Evolutionary conservation across 2,797 vertebrate genomes (phyloP).

Genomic region (Coreius guichenoti): DNA sequence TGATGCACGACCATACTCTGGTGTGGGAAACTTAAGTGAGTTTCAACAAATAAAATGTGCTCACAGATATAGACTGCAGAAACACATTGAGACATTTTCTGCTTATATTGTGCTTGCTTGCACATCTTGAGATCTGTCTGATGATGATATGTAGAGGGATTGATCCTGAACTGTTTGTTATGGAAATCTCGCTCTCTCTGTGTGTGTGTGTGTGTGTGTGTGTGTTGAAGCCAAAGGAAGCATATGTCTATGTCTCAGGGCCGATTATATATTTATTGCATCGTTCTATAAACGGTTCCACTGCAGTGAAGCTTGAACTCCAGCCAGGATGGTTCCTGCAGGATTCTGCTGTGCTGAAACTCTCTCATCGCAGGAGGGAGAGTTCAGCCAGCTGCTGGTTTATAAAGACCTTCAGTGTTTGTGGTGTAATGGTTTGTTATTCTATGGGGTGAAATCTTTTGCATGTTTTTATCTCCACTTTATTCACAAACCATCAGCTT

Average conservation of each 20-base stretch:
- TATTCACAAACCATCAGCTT: not conserved
- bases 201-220: slow-evolving; percentile 26
- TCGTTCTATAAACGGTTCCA: slow-evolving; percentile 51
- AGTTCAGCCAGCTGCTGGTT: slow-evolving; percentile 14
- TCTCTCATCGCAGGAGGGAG: not conserved
- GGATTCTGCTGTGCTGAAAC: slow-evolving; percentile 1
- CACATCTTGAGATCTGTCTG: not conserved
- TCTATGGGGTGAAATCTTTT: not conserved
- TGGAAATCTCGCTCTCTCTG: slow-evolving; percentile 27
- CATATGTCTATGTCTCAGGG: slow-evolving; percentile 26
- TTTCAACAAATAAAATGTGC: not conserved
- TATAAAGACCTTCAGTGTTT: not conserved
- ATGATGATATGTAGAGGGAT: not conserved
- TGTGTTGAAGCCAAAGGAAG: slow-evolving; percentile 23
- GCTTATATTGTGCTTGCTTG: not conserved
- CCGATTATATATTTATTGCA: slow-evolving; percentile 56
- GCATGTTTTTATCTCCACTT: not conserved
- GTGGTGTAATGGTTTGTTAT: not conserved
- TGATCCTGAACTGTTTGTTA: slow-evolving; percentile 6
- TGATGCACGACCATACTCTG: not conserved
- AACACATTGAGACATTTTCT: not conserved
- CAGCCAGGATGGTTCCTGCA: not conserved
- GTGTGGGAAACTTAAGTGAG: not conserved
- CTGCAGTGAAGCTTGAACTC: slow-evolving; percentile 30
- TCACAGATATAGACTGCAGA: not conserved